Conservation (phyloP, 2,888 invertebrate species). For the Halictus ligatus region DNA sequence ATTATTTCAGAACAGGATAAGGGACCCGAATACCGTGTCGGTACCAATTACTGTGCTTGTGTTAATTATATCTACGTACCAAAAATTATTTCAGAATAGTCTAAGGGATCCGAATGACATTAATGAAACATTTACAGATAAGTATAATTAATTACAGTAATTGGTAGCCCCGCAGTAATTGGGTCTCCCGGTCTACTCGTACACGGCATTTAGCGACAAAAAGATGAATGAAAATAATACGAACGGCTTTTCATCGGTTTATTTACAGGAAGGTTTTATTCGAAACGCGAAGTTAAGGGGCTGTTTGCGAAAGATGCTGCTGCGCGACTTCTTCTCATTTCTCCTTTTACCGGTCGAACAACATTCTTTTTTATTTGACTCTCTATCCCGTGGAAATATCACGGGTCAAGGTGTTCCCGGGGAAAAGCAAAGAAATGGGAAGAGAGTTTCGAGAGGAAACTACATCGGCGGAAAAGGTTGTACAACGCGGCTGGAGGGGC, state of each 20-base stretch:
- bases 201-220: too few species aligned
- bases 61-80: too few species aligned
- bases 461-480: conserved; percentile 24
- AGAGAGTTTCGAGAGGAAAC: conserved; percentile 20
- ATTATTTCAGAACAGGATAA: background rate
- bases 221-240: background rate
- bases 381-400: conserved; percentile 25
- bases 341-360: conserved; percentile 1
- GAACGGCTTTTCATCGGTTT: background rate
- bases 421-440: conserved; percentile 32
- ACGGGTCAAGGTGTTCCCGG: conserved; percentile 30
- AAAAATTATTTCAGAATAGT: too few species aligned
- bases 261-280: background rate
- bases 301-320: background rate
- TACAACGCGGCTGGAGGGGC: background rate
- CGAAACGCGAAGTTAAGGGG: background rate
- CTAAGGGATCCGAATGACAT: too few species aligned
- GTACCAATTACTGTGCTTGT: too few species aligned
- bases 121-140: too few species aligned
- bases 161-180: too few species aligned
- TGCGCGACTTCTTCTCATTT: background rate
- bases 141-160: too few species aligned
- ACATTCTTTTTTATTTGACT: conserved; percentile 3
- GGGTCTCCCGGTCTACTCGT: too few species aligned
- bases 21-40: too few species aligned